These are phyloP conservation scores for Aurelia sp. DNA, from an alignment of 30 jellyfish, hydroid and myxozoan genomes.

Conservation along the genomic window DNA sequence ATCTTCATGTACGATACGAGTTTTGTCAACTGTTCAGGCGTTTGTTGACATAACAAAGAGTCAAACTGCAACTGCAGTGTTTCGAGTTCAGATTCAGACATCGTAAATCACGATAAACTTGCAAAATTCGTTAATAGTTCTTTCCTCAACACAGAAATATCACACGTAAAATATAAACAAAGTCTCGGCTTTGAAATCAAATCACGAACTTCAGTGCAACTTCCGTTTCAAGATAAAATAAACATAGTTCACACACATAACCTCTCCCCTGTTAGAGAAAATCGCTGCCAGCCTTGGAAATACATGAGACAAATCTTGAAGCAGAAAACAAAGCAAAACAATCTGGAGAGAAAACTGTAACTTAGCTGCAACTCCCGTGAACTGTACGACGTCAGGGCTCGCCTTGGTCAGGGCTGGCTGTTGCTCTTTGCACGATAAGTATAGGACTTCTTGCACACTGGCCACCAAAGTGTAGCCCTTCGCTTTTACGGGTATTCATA, in stretches of 20 bases:
- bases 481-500: too few relatives aligned
- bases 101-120: background rate
- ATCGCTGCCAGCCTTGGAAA: background rate
- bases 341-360: too few relatives aligned
- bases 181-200: conserved; percentile 7
- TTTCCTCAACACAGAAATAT: background rate
- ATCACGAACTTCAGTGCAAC: background rate
- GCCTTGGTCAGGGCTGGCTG: background rate
- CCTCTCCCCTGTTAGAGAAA: background rate
- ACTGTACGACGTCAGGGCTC: too few relatives aligned
- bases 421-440: background rate
- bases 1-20: background rate
- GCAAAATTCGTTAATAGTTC: background rate
- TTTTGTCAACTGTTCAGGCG: background rate
- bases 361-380: too few relatives aligned
- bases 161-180: background rate
- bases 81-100: background rate
- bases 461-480: background rate
- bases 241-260: background rate
- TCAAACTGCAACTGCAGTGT: conserved; percentile 1
- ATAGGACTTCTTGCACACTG: background rate
- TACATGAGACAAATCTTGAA: background rate
- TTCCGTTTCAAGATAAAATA: background rate
- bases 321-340: too few relatives aligned
- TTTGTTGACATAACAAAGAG: background rate